These are phyloP conservation scores for Athene cunicularia DNA, from an alignment of 2,113 vertebrate species.

Conservation along the genomic window DNA sequence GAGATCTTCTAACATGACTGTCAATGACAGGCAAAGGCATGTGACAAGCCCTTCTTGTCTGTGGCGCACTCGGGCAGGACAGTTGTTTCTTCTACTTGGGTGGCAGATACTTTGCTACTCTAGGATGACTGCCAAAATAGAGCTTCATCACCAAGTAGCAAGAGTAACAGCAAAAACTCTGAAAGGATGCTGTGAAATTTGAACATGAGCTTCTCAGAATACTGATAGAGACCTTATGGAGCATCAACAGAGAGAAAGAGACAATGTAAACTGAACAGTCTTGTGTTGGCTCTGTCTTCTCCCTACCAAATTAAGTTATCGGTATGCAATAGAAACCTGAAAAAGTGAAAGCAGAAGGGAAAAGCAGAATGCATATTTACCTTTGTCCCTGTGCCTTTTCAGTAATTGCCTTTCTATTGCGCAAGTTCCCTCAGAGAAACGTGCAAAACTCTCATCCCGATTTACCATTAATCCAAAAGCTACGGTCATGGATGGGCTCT, in stretches of 20 bases:
- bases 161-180: neutral
- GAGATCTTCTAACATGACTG: neutral
- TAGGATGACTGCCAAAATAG: neutral
- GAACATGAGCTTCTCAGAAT: neutral
- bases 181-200: neutral
- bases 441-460: neutral
- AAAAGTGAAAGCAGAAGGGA: neutral
- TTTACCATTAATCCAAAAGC: neutral
- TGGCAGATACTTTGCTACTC: neutral
- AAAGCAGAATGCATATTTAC: neutral
- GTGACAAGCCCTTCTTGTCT: neutral
- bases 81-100: neutral
- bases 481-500: neutral
- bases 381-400: neutral
- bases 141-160: neutral
- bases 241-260: neutral
- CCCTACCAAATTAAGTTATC: neutral
- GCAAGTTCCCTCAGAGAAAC: neutral
- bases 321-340: neutral
- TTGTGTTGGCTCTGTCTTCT: neutral
- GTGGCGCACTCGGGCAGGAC: neutral
- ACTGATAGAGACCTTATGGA: neutral
- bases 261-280: neutral
- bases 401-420: neutral
- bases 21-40: neutral